Percentiles rank a stretch among this genome's conserved stretches.
phyloP scores from a whole-genome alignment of 1,140 invertebrate genomes.

The Phymorhynchus buccinoides region DNA sequence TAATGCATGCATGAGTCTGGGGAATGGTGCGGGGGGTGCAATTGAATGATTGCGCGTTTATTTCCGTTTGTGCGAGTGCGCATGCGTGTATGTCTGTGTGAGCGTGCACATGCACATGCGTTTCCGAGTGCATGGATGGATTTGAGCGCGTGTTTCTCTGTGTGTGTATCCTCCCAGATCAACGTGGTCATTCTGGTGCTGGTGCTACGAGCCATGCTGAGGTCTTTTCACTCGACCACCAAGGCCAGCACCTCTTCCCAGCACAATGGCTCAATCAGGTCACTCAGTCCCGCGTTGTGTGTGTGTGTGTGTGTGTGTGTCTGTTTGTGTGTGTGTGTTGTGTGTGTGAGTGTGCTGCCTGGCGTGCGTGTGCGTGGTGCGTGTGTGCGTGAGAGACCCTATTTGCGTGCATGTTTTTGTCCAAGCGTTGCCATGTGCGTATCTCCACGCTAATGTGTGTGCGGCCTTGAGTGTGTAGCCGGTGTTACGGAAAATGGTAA shows the following conservation, averaged over 20 bases:
- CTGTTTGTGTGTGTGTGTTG: background rate
- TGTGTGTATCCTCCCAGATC: slow-evolving; percentile 48
- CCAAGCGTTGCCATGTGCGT: background rate
- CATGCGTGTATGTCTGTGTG: background rate
- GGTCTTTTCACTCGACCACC: slow-evolving; percentile 52
- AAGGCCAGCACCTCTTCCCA: slow-evolving; percentile 43
- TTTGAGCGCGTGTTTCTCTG: background rate
- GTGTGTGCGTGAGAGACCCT: background rate
- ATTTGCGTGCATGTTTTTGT: background rate
- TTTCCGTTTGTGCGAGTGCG: background rate
- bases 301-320: background rate
- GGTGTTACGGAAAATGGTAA: too few relatives aligned
- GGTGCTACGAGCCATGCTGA: slow-evolving; percentile 62
- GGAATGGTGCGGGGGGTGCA: background rate
- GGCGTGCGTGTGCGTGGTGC: background rate
- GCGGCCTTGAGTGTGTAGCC: too few relatives aligned
- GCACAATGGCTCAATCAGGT: background rate
- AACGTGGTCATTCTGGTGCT: slow-evolving; percentile 61
- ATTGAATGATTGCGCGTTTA: background rate
- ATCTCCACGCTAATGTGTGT: background rate
- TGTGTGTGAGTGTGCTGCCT: background rate
- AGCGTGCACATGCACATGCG: background rate
- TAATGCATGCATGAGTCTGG: too few relatives aligned
- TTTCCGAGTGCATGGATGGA: background rate
- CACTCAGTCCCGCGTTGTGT: background rate